These are phyloP conservation scores for Drosophila athabasca DNA, from an alignment of 1,140 invertebrate species.

Conservation along the genomic window DNA sequence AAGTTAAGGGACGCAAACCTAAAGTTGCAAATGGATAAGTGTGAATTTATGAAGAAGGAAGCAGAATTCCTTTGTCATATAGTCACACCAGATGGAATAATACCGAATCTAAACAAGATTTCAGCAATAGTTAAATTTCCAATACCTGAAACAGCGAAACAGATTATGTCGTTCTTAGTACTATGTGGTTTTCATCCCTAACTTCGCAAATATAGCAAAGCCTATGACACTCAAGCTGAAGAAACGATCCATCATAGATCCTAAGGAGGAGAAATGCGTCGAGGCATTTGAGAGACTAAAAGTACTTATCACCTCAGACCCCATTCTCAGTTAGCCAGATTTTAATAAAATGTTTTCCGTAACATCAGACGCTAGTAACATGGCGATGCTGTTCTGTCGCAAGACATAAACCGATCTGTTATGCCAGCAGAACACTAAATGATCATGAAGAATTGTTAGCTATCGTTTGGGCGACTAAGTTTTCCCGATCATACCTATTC, in stretches of 20 bases:
- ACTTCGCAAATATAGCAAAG: not conserved
- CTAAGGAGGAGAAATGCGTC: not conserved
- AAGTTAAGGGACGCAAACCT: too few species aligned
- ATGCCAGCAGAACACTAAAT: constrained; percentile 5
- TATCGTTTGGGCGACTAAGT: constrained; percentile 13
- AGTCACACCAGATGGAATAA: too few species aligned
- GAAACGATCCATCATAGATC: not conserved
- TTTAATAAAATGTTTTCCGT: not conserved
- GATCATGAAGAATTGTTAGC: constrained; percentile 5
- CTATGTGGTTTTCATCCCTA: not conserved
- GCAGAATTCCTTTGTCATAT: not conserved
- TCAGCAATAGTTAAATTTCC: too few species aligned
- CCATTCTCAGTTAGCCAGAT: not conserved
- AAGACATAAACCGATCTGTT: constrained; percentile 2
- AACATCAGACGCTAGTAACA: constrained; percentile 1
- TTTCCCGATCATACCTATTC: constrained; percentile 6
- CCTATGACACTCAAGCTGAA: not conserved
- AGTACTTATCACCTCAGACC: not conserved
- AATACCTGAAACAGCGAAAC: not conserved
- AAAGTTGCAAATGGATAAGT: not conserved
- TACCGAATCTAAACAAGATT: too few species aligned
- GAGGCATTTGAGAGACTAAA: not conserved
- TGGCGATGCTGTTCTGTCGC: not conserved
- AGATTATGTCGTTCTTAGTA: not conserved
- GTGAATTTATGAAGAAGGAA: not conserved